A percentile compares a stretch with the other conserved stretches of the same genome.
Evolutionary conservation across 2,888 invertebrate genomes (phyloP).

Genomic region (Andrena flavipes): DNA sequence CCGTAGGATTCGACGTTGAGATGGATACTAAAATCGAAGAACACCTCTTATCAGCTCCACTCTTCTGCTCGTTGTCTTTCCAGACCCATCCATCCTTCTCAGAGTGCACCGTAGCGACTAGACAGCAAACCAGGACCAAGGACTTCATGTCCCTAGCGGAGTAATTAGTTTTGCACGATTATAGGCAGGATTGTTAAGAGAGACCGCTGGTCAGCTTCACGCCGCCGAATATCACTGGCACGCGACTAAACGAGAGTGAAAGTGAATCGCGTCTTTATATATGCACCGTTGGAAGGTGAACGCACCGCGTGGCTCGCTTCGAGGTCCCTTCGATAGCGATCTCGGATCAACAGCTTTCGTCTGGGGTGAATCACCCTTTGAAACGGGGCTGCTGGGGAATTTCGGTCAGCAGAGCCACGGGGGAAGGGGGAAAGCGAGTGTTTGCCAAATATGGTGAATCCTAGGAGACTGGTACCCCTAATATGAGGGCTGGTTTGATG

Average conservation of each 20-base stretch:
- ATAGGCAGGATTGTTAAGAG: neutral
- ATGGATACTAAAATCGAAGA: constrained; percentile 5
- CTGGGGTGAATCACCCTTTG: constrained; percentile 31
- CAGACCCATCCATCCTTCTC: constrained; percentile 85
- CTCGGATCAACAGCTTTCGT: constrained; percentile 45
- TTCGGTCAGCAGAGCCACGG: neutral
- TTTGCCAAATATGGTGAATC: neutral
- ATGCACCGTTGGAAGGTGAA: constrained; percentile 69
- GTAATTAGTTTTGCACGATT: too few relatives aligned
- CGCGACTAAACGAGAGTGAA: constrained; percentile 77
- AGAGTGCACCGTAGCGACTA: constrained; percentile 33
- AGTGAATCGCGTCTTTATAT: constrained; percentile 76
- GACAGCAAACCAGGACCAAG: constrained; percentile 16
- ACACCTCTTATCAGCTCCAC: constrained; percentile 60
- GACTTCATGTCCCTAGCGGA: constrained; percentile 28
- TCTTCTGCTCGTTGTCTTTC: constrained; percentile 77
- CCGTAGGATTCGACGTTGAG: neutral
- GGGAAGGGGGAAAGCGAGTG: neutral
- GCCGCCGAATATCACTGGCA: constrained; percentile 51
- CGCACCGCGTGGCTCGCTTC: constrained; percentile 60
- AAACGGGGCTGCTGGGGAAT: neutral
- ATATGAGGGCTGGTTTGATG: too few relatives aligned
- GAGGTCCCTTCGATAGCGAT: constrained; percentile 68
- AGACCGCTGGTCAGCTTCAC: constrained; percentile 17
- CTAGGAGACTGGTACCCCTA: neutral